These are phyloP conservation scores for Brachyopa scutellaris DNA, from an alignment of 2,888 invertebrate genomes.

Conservation along the genomic window DNA sequence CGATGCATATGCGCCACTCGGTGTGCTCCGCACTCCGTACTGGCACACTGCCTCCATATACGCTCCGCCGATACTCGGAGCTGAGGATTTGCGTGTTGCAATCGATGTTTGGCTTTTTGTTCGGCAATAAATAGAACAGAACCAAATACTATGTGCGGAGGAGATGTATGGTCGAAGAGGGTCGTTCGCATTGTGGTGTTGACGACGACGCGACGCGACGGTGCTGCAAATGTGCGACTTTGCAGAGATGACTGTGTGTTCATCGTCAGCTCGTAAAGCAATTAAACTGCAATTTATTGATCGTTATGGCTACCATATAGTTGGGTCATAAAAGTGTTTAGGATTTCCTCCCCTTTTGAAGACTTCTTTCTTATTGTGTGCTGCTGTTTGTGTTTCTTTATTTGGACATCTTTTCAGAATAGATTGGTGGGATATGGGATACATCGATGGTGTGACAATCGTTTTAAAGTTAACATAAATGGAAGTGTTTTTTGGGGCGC, in stretches of 20 bases:
- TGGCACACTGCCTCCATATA: too few species aligned
- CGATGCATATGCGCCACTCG: constrained; percentile 42
- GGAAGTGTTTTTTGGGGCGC: too few species aligned
- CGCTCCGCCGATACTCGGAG: constrained; percentile 1
- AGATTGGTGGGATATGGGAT: constrained; percentile 56
- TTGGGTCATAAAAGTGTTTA: constrained; percentile 69
- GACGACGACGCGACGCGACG: too few species aligned
- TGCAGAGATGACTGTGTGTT: constrained; percentile 60
- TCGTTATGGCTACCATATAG: constrained; percentile 73
- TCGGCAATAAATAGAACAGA: constrained; percentile 72
- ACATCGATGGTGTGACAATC: constrained; percentile 54
- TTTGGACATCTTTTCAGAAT: constrained; percentile 29
- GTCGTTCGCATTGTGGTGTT: constrained; percentile 42
- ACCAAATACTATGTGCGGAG: constrained; percentile 54
- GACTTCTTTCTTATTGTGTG: neutral
- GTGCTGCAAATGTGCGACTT: too few species aligned
- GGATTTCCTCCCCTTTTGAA: constrained; percentile 18
- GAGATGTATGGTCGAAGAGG: constrained; percentile 49
- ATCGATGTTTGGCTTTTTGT: constrained; percentile 69
- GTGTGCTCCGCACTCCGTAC: neutral
- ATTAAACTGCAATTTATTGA: constrained; percentile 74
- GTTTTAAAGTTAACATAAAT: constrained; percentile 6
- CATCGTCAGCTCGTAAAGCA: constrained; percentile 75
- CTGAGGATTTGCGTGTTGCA: constrained; percentile 70
- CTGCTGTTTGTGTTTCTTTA: constrained; percentile 1